Percentiles rank a stretch among this genome's conserved stretches.
These are phyloP conservation scores for Ceratoteleas bidentatus DNA, from an alignment of 1,140 invertebrate species.

Conservation along the genomic window DNA sequence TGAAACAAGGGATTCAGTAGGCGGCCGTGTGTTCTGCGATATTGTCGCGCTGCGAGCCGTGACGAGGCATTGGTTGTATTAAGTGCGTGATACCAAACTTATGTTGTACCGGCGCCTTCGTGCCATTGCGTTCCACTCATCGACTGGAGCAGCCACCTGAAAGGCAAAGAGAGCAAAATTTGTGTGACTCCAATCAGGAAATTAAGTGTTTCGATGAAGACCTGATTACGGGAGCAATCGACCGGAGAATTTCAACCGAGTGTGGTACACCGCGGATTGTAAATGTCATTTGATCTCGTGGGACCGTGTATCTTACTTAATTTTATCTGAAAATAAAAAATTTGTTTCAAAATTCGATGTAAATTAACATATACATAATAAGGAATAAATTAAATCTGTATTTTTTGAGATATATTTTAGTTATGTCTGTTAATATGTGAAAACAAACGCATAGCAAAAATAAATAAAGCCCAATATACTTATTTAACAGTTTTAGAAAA, in stretches of 20 bases:
- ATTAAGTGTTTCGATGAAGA: constrained; percentile 27
- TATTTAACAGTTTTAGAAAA: too few relatives aligned
- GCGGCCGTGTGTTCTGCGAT: constrained; percentile 24
- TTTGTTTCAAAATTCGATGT: too few relatives aligned
- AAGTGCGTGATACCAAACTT: constrained; percentile 48
- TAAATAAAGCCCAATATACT: too few relatives aligned
- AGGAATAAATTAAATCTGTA: too few relatives aligned
- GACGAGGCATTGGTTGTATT: constrained; percentile 45
- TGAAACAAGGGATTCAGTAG: constrained; percentile 45
- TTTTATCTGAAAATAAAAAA: too few relatives aligned
- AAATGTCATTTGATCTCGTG: too few relatives aligned
- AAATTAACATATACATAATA: too few relatives aligned
- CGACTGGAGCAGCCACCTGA: constrained; percentile 9
- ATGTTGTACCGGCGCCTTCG: constrained; percentile 18
- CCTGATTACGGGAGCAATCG: background rate
- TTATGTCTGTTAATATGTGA: too few relatives aligned
- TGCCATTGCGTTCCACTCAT: constrained; percentile 16
- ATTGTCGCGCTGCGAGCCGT: constrained; percentile 25
- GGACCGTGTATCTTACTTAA: too few relatives aligned
- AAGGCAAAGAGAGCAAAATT: constrained; percentile 36
- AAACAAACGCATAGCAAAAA: too few relatives aligned
- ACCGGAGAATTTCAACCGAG: constrained; percentile 10
- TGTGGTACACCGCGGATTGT: constrained; percentile 6
- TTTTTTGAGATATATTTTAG: too few relatives aligned
- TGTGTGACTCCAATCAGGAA: constrained; percentile 1